Evolutionary conservation across 1,140 invertebrate species (phyloP).

Genomic region (Diprion similis): DNA sequence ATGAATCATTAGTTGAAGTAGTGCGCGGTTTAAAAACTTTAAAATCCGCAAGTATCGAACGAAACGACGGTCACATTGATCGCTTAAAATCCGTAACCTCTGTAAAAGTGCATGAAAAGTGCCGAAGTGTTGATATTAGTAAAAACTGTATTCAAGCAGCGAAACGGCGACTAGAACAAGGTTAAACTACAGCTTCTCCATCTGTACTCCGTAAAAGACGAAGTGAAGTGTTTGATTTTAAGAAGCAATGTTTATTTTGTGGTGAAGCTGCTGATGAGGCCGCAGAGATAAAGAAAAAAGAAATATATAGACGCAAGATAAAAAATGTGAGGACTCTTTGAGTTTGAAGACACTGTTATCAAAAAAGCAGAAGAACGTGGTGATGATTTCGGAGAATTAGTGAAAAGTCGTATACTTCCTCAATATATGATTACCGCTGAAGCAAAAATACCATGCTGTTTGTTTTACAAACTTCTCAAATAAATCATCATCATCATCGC

Average conservation of each 20-base stretch:
- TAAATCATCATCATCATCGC: conserved; percentile 31
- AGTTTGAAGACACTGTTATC: conserved; percentile 22
- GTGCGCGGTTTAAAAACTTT: too few species aligned
- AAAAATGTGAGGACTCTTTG: conserved; percentile 43
- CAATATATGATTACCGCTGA: conserved; percentile 44
- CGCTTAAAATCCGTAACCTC: conserved; percentile 27
- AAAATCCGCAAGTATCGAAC: conserved; percentile 8
- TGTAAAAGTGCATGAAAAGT: conserved; percentile 34
- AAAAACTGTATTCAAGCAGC: conserved; percentile 34
- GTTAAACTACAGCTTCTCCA: conserved; percentile 23
- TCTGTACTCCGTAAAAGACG: conserved; percentile 43
- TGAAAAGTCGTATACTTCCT: conserved; percentile 41
- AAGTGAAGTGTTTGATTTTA: conserved; percentile 35
- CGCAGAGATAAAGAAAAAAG: conserved; percentile 38
- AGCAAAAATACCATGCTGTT: conserved; percentile 47
- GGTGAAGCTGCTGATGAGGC: conserved; percentile 40
- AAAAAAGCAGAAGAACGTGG: conserved; percentile 36
- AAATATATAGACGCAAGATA: conserved; percentile 45
- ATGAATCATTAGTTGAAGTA: too few species aligned
- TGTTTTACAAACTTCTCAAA: conserved; percentile 47
- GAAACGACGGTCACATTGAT: conserved; percentile 22
- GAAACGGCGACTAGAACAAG: conserved; percentile 30
- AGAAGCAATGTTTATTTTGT: conserved; percentile 31
- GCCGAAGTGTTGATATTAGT: conserved; percentile 31
- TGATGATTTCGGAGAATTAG: conserved; percentile 25